These are phyloP conservation scores for Limosa lapponica DNA, from an alignment of 2,797 vertebrate genomes.

Conservation along the genomic window DNA sequence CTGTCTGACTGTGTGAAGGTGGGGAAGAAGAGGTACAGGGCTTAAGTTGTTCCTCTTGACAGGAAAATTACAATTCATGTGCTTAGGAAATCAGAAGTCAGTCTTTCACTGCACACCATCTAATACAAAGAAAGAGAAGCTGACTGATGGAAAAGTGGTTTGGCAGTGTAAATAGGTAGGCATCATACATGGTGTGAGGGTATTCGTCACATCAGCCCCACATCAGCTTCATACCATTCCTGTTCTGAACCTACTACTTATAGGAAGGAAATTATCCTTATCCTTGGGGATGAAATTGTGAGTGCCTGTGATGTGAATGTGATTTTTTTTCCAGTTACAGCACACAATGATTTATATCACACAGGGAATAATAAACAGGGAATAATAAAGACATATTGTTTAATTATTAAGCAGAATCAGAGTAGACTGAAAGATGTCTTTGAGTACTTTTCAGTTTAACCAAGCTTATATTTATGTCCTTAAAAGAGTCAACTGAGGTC, in stretches of 20 bases:
- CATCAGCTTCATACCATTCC: not conserved
- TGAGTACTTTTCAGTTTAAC: not conserved
- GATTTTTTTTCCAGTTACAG: not conserved
- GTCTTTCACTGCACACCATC: not conserved
- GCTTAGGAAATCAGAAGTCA: not conserved
- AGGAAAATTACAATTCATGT: not conserved
- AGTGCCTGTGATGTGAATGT: not conserved
- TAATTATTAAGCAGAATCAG: not conserved
- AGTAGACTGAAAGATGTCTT: not conserved
- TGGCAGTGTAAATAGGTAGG: not conserved
- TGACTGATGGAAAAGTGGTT: not conserved
- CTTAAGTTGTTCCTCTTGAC: not conserved
- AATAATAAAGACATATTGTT: not conserved
- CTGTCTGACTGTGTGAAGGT: not conserved
- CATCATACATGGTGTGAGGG: not conserved
- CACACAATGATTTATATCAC: not conserved
- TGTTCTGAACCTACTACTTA: not conserved
- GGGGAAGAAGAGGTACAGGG: not conserved
- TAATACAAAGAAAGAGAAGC: not conserved
- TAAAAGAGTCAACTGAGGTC: not conserved
- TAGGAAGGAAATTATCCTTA: not conserved
- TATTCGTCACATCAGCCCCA: not conserved
- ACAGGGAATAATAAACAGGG: not conserved
- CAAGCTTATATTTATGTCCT: not conserved
- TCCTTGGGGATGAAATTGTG: not conserved